A percentile compares a stretch with the other conserved stretches of the same genome.
phyloP scores from a whole-genome alignment of 2,888 invertebrate genomes.

The Nephrotoma guestfalica region DNA sequence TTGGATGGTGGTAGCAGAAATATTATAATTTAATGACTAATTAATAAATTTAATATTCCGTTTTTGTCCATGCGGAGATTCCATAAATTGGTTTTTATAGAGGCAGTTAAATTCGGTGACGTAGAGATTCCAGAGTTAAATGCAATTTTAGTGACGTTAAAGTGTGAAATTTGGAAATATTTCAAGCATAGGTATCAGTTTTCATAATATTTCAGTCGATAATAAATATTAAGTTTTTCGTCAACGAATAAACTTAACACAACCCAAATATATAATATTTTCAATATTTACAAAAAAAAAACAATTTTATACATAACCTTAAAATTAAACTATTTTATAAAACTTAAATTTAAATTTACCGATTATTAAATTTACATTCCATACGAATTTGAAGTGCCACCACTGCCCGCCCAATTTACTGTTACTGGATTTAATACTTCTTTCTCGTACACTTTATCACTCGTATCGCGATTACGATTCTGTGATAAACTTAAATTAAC shows the following conservation, averaged over 20 bases:
- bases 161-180: not conserved
- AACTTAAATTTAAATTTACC: not conserved
- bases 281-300: not conserved
- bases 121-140: not conserved
- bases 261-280: not conserved
- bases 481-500: slow-evolving; percentile 11
- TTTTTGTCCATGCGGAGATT: not conserved
- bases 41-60: not conserved
- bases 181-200: not conserved
- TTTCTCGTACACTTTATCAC: slow-evolving; percentile 13
- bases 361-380: slow-evolving; percentile 2
- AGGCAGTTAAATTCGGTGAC: not conserved
- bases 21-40: not conserved
- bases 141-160: not conserved
- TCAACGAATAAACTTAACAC: not conserved
- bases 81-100: not conserved
- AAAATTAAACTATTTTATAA: not conserved
- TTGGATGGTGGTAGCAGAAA: not conserved
- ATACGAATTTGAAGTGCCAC: not conserved
- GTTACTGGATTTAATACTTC: slow-evolving; percentile 13
- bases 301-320: not conserved
- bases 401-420: slow-evolving; percentile 9
- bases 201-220: not conserved
- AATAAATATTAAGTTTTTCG: not conserved
- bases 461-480: slow-evolving; percentile 9